Base-by-base conservation (phyloP, 2,797 vertebrate species). In the Toxotes lorentzi region DNA sequence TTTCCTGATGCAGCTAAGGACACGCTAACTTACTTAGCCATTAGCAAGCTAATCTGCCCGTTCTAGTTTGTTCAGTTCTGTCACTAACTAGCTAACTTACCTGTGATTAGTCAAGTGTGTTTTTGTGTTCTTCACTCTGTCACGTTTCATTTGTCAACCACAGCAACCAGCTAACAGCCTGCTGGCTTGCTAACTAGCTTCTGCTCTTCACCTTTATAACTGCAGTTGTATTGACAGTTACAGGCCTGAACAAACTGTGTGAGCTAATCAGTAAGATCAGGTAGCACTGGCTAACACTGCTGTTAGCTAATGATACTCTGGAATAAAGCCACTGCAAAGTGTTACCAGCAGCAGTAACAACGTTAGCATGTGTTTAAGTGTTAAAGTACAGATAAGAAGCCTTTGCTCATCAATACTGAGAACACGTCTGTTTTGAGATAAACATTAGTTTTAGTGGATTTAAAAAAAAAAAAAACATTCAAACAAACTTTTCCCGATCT, bases 401-500 rank as follows among this genome's bases (percentile, higher is more conserved):
- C 23, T 54, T 51, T 61, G 14, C 21, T 70, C 1, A 5, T 64
- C 76, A 51, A 34, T 23, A 51, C 65, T 38, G 65, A 80, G 34
- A 45, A 73, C 51, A 73, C 30, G 7, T 60, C 56, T 23, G 24
- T 53, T 43, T 27, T 1, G 38, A 38, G 38, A 38, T 38, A 38
- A 38, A 38, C 38, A 38, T 38, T 38, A 43, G 59, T 57, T 76
- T 78, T 77, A 69, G 61, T 81, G 68, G 61, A 70, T 45, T 58
- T 40, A 56, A 21, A 53, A 51, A 21, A 79, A 35, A 59, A 24
- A 72, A 51, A 78, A 79, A 84, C 48, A 77, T 86, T 82, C 74
- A 88, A 82, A 75, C 19, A 7, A 53, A 70, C 66, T n/a, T 45
- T 63, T 21, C 34, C 21, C 19, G 45, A 59, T 76, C 43, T 66